Base-by-base conservation (phyloP, 1,140 invertebrate species). In the Theocolax elegans region DNA sequence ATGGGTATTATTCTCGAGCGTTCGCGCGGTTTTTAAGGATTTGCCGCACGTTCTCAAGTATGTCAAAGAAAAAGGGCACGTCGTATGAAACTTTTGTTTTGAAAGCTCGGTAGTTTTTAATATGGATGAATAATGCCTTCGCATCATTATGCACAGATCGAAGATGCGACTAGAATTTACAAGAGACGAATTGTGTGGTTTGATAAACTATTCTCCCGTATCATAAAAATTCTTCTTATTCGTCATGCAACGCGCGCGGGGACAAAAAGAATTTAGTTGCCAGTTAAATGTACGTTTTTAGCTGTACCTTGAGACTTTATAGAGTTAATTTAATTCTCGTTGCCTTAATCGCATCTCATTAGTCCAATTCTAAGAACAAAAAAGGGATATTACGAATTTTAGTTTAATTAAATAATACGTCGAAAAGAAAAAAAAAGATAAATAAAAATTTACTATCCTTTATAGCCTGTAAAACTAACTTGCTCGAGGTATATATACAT, bases 41-140 rank as follows among this genome's bases (percentile, higher is more conserved):
- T 65, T 49, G n/a, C 42, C 7, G 42, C 68, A 65, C 68, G 60
- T 64, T 17, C 49, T 13, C 67, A 65, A 65, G 60, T 65, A 65
- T 65, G 59, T 71, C 68, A 63, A 59, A 71, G 68, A 71, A 71
- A 71, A 71, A 69, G 67, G 59, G 67, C 67, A 63, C 44, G 54
- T 68, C 66, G 54, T 51, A 60, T 29, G 46, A 23, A 19, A 56
- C 48, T 71, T 58, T 71, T 65, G 59, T 71, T 65, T 71, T 58
- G 40, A 71, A 62, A 68, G 66, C 56, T 62, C 15, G 27, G 35
- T 54, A 62, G 49, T 71, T 71, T 71, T 71, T 71, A 64, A 49
- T 71, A 71, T 48, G 59, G 51, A 64, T 65, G 60, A 64, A 71
- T 65, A 71, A 71, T 71, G 53, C 53, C 40, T 40, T 40, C 19